A percentile compares a stretch with the other conserved stretches of the same genome.
phyloP scores from a whole-genome alignment of 2,797 vertebrate species.

The Euthynnus affinis region DNA sequence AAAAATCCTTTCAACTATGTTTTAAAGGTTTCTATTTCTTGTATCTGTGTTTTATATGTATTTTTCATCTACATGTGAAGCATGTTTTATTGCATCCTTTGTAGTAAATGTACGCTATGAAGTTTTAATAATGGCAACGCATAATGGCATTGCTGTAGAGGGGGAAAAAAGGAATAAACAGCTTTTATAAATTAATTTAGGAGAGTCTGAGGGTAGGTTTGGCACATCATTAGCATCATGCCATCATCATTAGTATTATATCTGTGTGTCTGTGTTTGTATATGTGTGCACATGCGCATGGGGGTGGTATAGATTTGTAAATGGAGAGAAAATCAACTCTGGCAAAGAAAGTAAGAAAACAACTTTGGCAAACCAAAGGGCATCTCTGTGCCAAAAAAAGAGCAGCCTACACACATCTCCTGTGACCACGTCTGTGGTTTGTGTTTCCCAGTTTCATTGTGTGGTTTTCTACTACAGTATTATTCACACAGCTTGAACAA shows the following conservation, averaged over 20 bases:
- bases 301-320: slow-evolving; percentile 27
- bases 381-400: slow-evolving; percentile 37
- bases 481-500: slow-evolving; percentile 44
- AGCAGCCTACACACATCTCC: slow-evolving; percentile 57
- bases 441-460: slow-evolving; percentile 53
- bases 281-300: slow-evolving; percentile 9
- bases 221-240: slow-evolving; percentile 35
- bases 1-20: neutral
- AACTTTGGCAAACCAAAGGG: slow-evolving; percentile 37
- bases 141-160: slow-evolving; percentile 26
- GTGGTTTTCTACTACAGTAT: slow-evolving; percentile 39
- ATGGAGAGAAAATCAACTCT: slow-evolving; percentile 30
- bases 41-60: neutral
- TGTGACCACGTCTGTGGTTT: slow-evolving; percentile 54
- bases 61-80: no score
- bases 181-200: slow-evolving; percentile 58
- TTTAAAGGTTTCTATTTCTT: no score
- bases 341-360: slow-evolving; percentile 16
- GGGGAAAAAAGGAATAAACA: slow-evolving; percentile 25
- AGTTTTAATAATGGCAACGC: slow-evolving; percentile 41
- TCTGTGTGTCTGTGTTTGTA: neutral
- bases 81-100: neutral
- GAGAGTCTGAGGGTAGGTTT: slow-evolving; percentile 47
- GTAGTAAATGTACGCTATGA: neutral
- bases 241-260: slow-evolving; percentile 22